phyloP scores from a whole-genome alignment of 2,113 vertebrate species.

The Lathamus discolor region DNA sequence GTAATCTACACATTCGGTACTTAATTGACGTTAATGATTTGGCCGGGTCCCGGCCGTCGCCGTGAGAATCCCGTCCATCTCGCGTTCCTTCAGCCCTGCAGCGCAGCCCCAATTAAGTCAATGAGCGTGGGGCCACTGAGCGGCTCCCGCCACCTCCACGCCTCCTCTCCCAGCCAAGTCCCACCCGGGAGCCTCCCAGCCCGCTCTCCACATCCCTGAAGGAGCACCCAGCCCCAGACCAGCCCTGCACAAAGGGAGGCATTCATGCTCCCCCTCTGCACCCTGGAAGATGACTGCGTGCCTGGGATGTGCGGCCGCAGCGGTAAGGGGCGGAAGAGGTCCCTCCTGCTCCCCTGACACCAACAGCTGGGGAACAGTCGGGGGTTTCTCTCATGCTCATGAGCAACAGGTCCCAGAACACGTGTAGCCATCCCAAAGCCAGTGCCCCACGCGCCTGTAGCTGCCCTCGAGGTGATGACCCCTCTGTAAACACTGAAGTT shows the following conservation, averaged over 20 bases:
- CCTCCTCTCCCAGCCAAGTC: neutral
- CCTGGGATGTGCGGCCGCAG: fast-evolving
- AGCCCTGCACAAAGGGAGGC: neutral
- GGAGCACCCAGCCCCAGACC: fast-evolving
- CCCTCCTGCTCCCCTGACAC: neutral
- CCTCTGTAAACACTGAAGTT: fast-evolving
- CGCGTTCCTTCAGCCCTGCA: neutral
- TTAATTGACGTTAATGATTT: conserved; percentile 53
- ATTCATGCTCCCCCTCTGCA: neutral
- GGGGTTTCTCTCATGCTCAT: fast-evolving
- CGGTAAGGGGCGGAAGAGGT: too few relatives aligned
- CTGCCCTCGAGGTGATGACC: fast-evolving
- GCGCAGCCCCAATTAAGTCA: neutral
- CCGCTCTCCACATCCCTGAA: fast-evolving
- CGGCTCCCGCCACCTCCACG: neutral
- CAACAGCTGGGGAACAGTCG: fast-evolving
- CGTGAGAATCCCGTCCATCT: conserved; percentile 20
- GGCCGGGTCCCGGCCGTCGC: neutral
- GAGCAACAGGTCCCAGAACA: neutral
- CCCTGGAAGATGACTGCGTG: fast-evolving
- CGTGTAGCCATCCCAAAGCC: neutral
- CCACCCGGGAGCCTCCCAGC: neutral
- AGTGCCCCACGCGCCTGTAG: fast-evolving
- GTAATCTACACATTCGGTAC: neutral
- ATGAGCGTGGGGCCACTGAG: neutral